phyloP scores from a whole-genome alignment of 2,797 vertebrate species.

The Peromyscus attwateri region DNA sequence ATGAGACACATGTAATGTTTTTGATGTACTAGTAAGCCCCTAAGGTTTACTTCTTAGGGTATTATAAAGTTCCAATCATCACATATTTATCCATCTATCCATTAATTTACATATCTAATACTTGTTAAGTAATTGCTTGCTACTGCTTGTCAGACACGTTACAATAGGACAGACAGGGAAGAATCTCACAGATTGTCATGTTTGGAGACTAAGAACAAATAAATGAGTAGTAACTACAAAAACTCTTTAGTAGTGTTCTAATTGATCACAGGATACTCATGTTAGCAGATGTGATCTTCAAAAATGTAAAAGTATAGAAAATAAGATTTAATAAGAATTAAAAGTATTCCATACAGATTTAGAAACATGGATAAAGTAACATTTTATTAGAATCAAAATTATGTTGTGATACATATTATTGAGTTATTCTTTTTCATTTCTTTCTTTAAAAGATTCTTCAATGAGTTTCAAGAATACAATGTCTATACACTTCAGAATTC shows the following conservation, averaged over 20 bases:
- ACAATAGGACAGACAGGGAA: background rate
- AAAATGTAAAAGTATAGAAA: background rate
- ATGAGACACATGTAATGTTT: background rate
- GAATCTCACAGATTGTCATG: background rate
- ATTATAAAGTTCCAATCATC: background rate
- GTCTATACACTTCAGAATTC: background rate
- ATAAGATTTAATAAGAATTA: background rate
- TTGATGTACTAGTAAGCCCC: background rate
- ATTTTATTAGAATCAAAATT: background rate
- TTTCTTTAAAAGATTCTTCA: background rate
- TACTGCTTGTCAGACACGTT: background rate
- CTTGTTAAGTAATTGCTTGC: background rate
- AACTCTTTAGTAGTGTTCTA: background rate
- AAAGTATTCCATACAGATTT: background rate
- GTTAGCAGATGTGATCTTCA: background rate
- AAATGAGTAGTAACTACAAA: background rate
- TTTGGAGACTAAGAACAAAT: background rate
- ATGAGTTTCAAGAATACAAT: constrained; percentile 28
- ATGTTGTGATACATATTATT: background rate
- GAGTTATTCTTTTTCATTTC: background rate
- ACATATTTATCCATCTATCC: background rate
- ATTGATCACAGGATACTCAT: background rate
- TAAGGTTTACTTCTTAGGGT: background rate
- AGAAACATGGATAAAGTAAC: background rate
- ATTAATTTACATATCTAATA: background rate